Base-by-base conservation (phyloP, 2,797 vertebrate species). In the Gallinago nigripennis region DNA sequence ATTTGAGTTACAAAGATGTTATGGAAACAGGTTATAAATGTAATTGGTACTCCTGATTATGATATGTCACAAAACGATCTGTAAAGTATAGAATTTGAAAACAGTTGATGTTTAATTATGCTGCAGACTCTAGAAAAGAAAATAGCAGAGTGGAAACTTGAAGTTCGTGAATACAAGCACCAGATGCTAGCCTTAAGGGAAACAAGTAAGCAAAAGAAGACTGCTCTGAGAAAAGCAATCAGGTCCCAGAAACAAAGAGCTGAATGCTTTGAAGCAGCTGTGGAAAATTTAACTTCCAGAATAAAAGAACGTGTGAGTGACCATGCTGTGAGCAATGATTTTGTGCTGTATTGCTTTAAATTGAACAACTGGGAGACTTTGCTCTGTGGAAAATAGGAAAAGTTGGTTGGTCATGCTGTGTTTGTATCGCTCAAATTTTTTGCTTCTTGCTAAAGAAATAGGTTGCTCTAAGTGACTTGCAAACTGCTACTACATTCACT, bases 101-200 rank as follows among this genome's bases (percentile, higher is more conserved):
- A 90, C 6, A 68, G 11, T 68, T 93, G n/a, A 61, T 93, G 46
- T 41, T 63, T 90, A 78, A 75, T 95, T 97, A 61, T 94, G 53
- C 75, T 97, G 46, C 95, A 99, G 99, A 96, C 53, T 61, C 86
- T 99, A 84, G 97, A 99, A 97, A 98, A 97, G 92, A 98, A 98
- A n/a, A 94, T 98, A 91, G 77, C 89, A 9, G 95, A 98, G 57
- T 98, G 98, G 96, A 98, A 98, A 94, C 79, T 97, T 92, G 97
- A 98, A 92, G 72, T 97, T 31, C 97, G 78, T 61, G 97, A 97
- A 69, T 96, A 97, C 78, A 99, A 96, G 77, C 65, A 33, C 24
- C 98, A 98, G 65, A 94, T 98, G 41, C 10, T 82, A 12, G 61
- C 96, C 45, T 45, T 98, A 86, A 98, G 95, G 65, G 97, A 98